Evolutionary conservation across 2,888 invertebrate genomes (phyloP), one percentile per base, ranked within the genome.

Genomic region (Erpobdella octoculata): DNA sequence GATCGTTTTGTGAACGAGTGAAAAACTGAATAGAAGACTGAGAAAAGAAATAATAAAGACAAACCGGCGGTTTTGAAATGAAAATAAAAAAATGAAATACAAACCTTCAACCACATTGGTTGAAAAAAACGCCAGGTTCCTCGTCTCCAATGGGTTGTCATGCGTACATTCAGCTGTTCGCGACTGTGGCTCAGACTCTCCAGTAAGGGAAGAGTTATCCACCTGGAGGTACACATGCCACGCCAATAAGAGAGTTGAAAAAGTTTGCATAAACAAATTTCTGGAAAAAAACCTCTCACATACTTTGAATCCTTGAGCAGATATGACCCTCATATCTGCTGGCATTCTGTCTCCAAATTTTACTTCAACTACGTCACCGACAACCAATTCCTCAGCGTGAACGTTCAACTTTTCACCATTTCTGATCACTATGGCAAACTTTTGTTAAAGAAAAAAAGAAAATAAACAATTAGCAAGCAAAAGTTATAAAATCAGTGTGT

Each of bases 301-400:
- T 1, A 85, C 86, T 87, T 98, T 99, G 86, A 98, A 96, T 80
- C 92, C 92, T 83, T 93, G 91, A 48, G 93, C 89, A 83, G 91
- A 90, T 83, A 98, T 90, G 81, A 99, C 89, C 79, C 98, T 89
- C 81, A 98, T 88, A 85, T 98, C 98, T 80, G 98, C 98, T 65
- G 98, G 98, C 80, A 98, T 92, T 79, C 97, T 89, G 86, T 98
- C 97, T 80, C 98, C 97, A 85, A 97, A 97, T 86, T 97, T 97
- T 74, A 98, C 94, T 84, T 97, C 96, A 81, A 97, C 93, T 78
- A 98, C 90, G 85, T 98, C 98, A 76, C 98, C 97, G 79, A 96
- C 87, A 73, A 95, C 95, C 78, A 98, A 87, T 81, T 96, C 95
- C 77, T 86, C 85, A 38, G 86, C 85, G 62, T 82, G 81, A 38